Percentiles rank a stretch among this genome's conserved stretches.
These are phyloP conservation scores for Ranitomeya variabilis DNA, from an alignment of 2,113 vertebrate genomes.

Conservation along the genomic window DNA sequence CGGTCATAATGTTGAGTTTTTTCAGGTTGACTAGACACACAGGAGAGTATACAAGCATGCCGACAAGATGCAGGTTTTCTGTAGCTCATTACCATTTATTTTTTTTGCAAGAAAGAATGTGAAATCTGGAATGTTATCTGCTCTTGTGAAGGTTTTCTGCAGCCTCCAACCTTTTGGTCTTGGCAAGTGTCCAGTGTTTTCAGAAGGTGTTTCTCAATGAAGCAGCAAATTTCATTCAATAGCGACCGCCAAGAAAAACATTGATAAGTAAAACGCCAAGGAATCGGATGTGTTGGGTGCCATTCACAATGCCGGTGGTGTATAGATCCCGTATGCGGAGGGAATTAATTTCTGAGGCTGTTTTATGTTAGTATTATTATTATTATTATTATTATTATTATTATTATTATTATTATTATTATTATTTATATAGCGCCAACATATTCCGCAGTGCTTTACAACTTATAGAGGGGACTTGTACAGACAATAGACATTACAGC, in stretches of 20 bases:
- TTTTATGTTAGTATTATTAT: too few relatives aligned
- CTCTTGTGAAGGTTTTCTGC: background rate
- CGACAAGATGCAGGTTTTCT: background rate
- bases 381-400: too few relatives aligned
- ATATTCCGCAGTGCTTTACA: too few relatives aligned
- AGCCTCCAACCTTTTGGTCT: background rate
- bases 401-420: too few relatives aligned
- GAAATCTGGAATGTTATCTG: background rate
- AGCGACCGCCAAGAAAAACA: background rate
- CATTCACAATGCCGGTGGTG: background rate
- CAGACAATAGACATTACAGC: too few relatives aligned
- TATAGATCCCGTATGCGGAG: too few relatives aligned
- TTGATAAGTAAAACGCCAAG: background rate
- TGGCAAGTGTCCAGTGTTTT: background rate
- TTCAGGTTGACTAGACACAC: too few relatives aligned
- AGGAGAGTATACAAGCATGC: too few relatives aligned
- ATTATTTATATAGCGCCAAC: too few relatives aligned
- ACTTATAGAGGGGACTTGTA: too few relatives aligned
- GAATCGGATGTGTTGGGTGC: background rate
- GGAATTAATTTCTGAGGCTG: too few relatives aligned
- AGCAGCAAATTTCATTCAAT: background rate
- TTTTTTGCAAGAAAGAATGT: background rate
- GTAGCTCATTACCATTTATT: background rate
- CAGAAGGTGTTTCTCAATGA: background rate
- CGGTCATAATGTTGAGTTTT: too few relatives aligned